These are phyloP conservation scores for Microctonus aethiopoides DNA, from an alignment of 2,888 invertebrate species.

Conservation along the genomic window DNA sequence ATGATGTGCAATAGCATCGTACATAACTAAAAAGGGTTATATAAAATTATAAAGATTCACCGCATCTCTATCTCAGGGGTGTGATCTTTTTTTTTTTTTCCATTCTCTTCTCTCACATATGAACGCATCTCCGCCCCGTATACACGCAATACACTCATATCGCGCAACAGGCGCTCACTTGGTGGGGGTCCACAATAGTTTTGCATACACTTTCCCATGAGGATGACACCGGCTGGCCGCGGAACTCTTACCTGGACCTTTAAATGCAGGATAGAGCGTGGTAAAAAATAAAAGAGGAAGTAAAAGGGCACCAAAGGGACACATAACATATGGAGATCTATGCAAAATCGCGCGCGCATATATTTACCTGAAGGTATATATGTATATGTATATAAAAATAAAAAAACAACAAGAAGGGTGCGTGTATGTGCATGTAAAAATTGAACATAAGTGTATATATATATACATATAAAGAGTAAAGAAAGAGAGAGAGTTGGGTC, in stretches of 20 bases:
- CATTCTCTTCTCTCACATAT: conserved; percentile 30
- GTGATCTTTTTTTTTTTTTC: conserved; percentile 58
- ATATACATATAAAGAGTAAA: no score
- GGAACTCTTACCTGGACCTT: conserved; percentile 63
- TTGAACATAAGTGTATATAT: conserved; percentile 19
- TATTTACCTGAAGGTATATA: conserved; percentile 52
- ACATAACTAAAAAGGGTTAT: conserved; percentile 36
- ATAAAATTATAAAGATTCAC: conserved; percentile 31
- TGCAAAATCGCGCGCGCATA: conserved; percentile 61
- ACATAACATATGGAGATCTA: conserved; percentile 66
- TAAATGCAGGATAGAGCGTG: conserved; percentile 54
- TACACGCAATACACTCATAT: conserved; percentile 22
- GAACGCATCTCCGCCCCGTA: neutral
- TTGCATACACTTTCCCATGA: conserved; percentile 68
- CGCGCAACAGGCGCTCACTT: conserved; percentile 33
- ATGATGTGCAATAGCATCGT: conserved; percentile 21
- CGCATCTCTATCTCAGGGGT: conserved; percentile 62
- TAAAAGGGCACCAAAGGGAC: conserved; percentile 39
- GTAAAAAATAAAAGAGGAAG: conserved; percentile 47
- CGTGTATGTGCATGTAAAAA: neutral
- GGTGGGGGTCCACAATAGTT: conserved; percentile 62
- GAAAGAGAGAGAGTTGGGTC: conserved; percentile 36
- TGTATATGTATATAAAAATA: neutral
- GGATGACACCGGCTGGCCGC: conserved; percentile 64
- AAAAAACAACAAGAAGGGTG: conserved; percentile 15